Evolutionary conservation across 2,888 invertebrate genomes (phyloP).

Genomic region (Drosophila yooni): DNA sequence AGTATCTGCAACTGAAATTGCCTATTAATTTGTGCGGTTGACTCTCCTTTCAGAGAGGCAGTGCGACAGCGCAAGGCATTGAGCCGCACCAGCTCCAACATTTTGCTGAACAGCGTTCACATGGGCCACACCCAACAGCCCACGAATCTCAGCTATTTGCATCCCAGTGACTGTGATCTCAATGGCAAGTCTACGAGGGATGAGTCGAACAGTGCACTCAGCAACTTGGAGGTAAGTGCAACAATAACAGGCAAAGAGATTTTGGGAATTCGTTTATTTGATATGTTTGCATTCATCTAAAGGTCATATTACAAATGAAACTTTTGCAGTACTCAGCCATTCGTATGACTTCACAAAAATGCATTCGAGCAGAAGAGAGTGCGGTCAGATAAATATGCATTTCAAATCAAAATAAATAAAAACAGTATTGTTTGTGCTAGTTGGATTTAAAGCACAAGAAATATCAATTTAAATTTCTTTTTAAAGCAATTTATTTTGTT

Average conservation of each 20-base stretch:
- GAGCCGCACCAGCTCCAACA: conserved; percentile 94
- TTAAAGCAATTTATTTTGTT: not conserved
- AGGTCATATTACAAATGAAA: conserved; percentile 1
- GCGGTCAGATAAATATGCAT: not conserved
- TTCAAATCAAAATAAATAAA: not conserved
- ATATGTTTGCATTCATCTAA: not conserved
- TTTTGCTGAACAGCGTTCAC: conserved; percentile 93
- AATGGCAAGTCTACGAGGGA: conserved; percentile 83
- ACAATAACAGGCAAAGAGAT: not conserved
- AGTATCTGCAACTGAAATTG: conserved; percentile 7
- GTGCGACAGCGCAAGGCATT: conserved; percentile 92
- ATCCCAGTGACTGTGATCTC: conserved; percentile 87
- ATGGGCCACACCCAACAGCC: conserved; percentile 91
- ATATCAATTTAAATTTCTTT: not conserved
- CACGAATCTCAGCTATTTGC: conserved; percentile 88
- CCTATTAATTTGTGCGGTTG: conserved; percentile 29
- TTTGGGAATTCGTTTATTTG: not conserved
- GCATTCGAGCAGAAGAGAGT: not conserved
- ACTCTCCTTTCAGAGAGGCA: conserved; percentile 87
- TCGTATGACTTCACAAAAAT: not conserved
- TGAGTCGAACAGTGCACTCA: conserved; percentile 85
- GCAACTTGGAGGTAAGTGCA: conserved; percentile 84
- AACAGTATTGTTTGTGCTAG: not conserved
- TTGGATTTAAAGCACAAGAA: not conserved
- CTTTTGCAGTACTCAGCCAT: not conserved